These are phyloP conservation scores for Aspidiotus destructor DNA, from an alignment of 2,888 invertebrate genomes.

Conservation along the genomic window DNA sequence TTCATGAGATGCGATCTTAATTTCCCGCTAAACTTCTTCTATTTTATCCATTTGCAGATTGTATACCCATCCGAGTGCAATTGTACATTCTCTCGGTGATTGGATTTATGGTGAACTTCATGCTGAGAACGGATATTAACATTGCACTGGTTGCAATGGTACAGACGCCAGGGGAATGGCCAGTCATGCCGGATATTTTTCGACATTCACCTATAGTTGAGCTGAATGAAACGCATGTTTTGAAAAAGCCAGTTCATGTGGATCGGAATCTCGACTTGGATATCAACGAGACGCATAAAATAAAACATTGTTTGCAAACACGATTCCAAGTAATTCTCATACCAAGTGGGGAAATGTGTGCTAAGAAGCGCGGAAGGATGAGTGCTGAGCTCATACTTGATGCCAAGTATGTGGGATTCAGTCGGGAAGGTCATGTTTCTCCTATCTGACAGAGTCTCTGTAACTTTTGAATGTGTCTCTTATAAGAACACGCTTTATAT, in stretches of 20 bases:
- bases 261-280: neutral
- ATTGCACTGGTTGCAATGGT: constrained; percentile 15
- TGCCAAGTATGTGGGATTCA: too few relatives aligned
- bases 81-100: constrained; percentile 14
- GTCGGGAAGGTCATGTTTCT: too few relatives aligned
- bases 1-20: too few relatives aligned
- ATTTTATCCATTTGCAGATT: neutral
- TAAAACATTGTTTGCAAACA: neutral
- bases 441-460: too few relatives aligned
- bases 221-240: neutral
- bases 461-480: too few relatives aligned
- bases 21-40: too few relatives aligned
- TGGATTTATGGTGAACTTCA: constrained; percentile 23
- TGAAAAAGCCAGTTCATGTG: neutral
- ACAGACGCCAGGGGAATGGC: neutral
- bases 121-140: constrained; percentile 19
- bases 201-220: neutral
- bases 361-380: too few relatives aligned
- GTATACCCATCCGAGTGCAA: constrained; percentile 16
- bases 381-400: too few relatives aligned
- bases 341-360: too few relatives aligned
- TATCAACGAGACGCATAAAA: neutral
- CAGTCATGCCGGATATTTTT: neutral
- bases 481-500: too few relatives aligned
- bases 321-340: too few relatives aligned